Conservation (phyloP, 1,140 invertebrate genomes). For the Pogonus chalceus region DNA sequence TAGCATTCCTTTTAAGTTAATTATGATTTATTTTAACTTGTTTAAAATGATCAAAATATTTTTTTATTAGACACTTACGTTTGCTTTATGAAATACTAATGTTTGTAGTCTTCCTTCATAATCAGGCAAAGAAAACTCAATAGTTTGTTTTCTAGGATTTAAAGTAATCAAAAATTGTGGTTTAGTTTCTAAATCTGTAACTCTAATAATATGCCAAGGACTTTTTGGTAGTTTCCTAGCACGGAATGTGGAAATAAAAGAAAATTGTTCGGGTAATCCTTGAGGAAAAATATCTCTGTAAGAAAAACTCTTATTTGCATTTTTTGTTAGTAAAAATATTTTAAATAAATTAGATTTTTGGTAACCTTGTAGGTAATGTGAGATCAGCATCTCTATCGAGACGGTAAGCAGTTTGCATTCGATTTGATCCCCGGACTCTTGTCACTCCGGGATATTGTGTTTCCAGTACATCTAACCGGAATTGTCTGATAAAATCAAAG, state of each 20-base stretch:
- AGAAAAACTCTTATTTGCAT: too few species aligned
- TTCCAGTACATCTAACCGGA: conserved; percentile 54
- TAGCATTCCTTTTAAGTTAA: too few species aligned
- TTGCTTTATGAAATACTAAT: conserved; percentile 43
- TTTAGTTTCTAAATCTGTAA: conserved; percentile 45
- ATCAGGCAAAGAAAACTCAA: conserved; percentile 53
- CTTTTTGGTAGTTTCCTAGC: conserved; percentile 45
- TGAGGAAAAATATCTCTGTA: conserved; percentile 52
- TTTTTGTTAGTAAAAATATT: too few species aligned
- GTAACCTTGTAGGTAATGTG: conserved; percentile 56
- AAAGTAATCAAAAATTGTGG: conserved; percentile 60
- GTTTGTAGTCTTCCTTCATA: conserved; percentile 49
- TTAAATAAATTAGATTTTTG: too few species aligned
- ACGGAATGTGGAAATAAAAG: conserved; percentile 56
- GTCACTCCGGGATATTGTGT: conserved; percentile 51
- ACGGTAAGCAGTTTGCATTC: conserved; percentile 66
- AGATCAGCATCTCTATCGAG: conserved; percentile 60
- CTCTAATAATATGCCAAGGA: conserved; percentile 60
- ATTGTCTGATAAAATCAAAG: conserved; percentile 69
- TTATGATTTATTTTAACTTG: too few species aligned
- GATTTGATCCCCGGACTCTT: conserved; percentile 59
- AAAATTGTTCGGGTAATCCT: conserved; percentile 62
- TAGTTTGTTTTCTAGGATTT: conserved; percentile 47
- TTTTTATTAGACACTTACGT: conserved; percentile 43
- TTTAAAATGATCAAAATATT: too few species aligned